phyloP scores from a whole-genome alignment of 2,797 vertebrate species.

The Cichlasoma orientale region DNA sequence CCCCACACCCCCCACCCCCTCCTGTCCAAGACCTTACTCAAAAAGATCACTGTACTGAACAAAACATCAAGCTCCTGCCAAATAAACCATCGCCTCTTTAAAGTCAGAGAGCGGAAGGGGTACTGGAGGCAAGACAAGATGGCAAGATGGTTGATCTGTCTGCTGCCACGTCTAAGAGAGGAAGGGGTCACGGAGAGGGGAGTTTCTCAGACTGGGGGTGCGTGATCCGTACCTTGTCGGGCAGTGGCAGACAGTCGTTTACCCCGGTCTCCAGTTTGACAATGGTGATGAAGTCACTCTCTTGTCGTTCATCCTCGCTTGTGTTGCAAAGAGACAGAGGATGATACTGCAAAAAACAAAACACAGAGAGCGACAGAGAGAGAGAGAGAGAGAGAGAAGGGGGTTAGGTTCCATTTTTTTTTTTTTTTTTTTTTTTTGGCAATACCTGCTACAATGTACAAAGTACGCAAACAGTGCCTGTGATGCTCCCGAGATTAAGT shows the following conservation, averaged over 20 bases:
- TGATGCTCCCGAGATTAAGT: not conserved
- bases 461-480: not conserved
- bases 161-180: constrained; percentile 38
- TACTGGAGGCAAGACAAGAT: constrained; percentile 39
- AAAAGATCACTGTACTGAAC: constrained; percentile 67
- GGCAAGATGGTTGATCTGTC: constrained; percentile 43
- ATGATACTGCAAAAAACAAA: constrained; percentile 85
- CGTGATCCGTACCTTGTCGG: constrained; percentile 85
- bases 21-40: constrained; percentile 58
- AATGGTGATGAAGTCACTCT: constrained; percentile 92
- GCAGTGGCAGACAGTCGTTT: constrained; percentile 89
- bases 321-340: constrained; percentile 97
- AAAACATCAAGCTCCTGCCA: constrained; percentile 70
- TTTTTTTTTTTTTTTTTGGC: not conserved
- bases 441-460: not conserved
- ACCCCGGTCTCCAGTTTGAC: constrained; percentile 94
- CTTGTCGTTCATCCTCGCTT: constrained; percentile 93
- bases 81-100: constrained; percentile 63
- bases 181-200: constrained; percentile 44
- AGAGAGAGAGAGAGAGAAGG: too few relatives aligned
- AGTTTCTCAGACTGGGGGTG: constrained; percentile 43
- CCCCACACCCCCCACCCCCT: not conserved
- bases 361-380: not conserved
- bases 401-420: not conserved
- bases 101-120: constrained; percentile 64